Evolutionary conservation across 2,888 invertebrate genomes (phyloP), one percentile per base, ranked within the genome.

Genomic region (Acholoe squamosa): DNA sequence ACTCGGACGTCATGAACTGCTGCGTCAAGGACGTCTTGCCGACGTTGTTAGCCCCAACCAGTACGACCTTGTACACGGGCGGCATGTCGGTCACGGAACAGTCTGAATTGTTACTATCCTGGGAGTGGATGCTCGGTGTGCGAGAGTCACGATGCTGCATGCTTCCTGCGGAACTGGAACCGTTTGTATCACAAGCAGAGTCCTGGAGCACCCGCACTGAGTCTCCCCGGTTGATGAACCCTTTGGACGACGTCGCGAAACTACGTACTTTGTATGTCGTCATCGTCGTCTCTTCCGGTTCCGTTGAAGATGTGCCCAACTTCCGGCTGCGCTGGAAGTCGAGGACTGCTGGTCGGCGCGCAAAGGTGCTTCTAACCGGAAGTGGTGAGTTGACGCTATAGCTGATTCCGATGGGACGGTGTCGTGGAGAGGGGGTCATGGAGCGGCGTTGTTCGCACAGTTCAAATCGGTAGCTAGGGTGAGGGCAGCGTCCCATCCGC

Each of bases 1-100:
- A 97, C 94, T 97, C 97, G 92, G 97, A 97, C 90, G 97, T 97
- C 93, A 97, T 97, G 95, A 97, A 97, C 95, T 97, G 97, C 92
- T 97, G 97, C n/a, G 97, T 97, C 92, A 97, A 96, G 33, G 97
- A 97, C n/a, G 97, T 97, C 95, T 97, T 97, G 16, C 97, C 97
- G 34, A 97, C 97, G 52, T 97, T 97, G 25, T 97, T 96, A 51
- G 97, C 97, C 3, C 97, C 97, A 91, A 97, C 95, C 96, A 97
- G 97, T 84, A 97, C 97, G 89, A 97, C 97, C 94, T 97, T 97
- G 94, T 97, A 97, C 91, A 96, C 93, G 7, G 93, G 93, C 25
- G 93, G 84, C 7, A n/a, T 0, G 14, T 10, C 16, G 14, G 43
- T 31, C n/a, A 25, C 1, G 5, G 43, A 14, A 25, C 84, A 51